Conservation (phyloP, 2,888 invertebrate species). For the Criorhina ranunculi region DNA sequence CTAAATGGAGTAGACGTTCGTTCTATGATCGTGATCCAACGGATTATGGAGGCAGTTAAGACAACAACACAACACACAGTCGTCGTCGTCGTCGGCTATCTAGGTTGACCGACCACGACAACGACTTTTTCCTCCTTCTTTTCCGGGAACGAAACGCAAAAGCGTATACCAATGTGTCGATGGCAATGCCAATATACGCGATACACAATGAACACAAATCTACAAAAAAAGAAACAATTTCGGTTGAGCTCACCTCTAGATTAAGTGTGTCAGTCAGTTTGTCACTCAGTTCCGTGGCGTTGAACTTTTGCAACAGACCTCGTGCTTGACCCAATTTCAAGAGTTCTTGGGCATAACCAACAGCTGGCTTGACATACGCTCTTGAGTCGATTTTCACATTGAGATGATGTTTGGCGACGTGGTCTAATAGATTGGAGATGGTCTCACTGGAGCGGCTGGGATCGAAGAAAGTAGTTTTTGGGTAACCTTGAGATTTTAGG, state of each 20-base stretch:
- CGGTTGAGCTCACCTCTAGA: conserved; percentile 86
- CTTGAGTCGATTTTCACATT: conserved; percentile 90
- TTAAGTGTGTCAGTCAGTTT: conserved; percentile 92
- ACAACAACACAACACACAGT: conserved; percentile 6
- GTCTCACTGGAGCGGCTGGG: conserved; percentile 89
- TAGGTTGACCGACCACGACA: conserved; percentile 35
- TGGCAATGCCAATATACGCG: neutral
- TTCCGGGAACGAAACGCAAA: conserved; percentile 47
- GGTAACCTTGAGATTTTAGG: conserved; percentile 90
- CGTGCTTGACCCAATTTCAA: conserved; percentile 89
- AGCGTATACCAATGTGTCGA: neutral
- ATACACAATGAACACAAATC: neutral
- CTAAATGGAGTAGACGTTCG: conserved; percentile 27
- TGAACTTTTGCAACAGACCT: conserved; percentile 88
- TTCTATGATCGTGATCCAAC: conserved; percentile 42
- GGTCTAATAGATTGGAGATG: conserved; percentile 88
- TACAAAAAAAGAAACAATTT: conserved; percentile 22
- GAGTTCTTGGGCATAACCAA: conserved; percentile 90
- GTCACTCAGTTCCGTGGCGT: conserved; percentile 90
- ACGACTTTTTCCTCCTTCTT: conserved; percentile 30
- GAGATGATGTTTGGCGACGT: conserved; percentile 89
- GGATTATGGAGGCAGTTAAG: conserved; percentile 9
- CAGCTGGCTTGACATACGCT: conserved; percentile 90
- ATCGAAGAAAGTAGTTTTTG: conserved; percentile 89
- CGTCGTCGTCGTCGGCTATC: neutral